Conservation (phyloP, 2,797 vertebrate species). For the Melanotaenia trifasciata region DNA sequence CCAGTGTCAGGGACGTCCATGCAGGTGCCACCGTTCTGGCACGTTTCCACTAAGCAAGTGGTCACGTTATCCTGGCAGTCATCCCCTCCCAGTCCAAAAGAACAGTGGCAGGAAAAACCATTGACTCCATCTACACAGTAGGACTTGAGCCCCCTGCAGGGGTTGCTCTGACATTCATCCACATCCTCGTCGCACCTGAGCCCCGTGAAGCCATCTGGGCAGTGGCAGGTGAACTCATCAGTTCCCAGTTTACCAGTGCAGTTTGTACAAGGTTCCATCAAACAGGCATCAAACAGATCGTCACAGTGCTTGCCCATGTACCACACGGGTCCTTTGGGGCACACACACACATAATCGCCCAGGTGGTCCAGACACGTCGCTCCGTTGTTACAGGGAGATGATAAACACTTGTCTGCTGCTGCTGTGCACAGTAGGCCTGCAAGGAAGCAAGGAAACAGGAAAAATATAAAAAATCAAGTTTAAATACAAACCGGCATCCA, state of each 20-base stretch:
- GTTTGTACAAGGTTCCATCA: conserved; percentile 66
- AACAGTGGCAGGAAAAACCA: conserved; percentile 85
- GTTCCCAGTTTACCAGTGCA: conserved; percentile 79
- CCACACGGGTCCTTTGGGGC: conserved; percentile 70
- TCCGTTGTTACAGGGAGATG: conserved; percentile 86
- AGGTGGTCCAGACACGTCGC: conserved; percentile 80
- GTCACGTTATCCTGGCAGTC: conserved; percentile 76
- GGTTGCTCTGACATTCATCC: conserved; percentile 81
- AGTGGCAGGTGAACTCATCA: conserved; percentile 79
- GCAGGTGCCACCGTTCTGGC: conserved; percentile 86
- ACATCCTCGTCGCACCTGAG: conserved; percentile 68
- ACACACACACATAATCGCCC: conserved; percentile 84
- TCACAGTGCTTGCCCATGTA: conserved; percentile 86
- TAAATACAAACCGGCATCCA: background rate
- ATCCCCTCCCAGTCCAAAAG: conserved; percentile 64
- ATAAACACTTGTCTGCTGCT: conserved; percentile 80
- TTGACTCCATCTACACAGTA: conserved; percentile 73
- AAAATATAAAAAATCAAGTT: background rate
- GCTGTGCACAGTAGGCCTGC: conserved; percentile 77
- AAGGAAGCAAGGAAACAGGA: background rate
- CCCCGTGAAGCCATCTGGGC: conserved; percentile 74
- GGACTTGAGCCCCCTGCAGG: conserved; percentile 77
- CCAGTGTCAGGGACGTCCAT: conserved; percentile 61
- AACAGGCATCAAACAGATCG: conserved; percentile 82
- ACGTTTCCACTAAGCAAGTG: conserved; percentile 81